Percentiles rank a stretch among this genome's conserved stretches.
These are phyloP conservation scores for Anseranas semipalmata DNA, from an alignment of 2,113 vertebrate genomes.

Conservation along the genomic window DNA sequence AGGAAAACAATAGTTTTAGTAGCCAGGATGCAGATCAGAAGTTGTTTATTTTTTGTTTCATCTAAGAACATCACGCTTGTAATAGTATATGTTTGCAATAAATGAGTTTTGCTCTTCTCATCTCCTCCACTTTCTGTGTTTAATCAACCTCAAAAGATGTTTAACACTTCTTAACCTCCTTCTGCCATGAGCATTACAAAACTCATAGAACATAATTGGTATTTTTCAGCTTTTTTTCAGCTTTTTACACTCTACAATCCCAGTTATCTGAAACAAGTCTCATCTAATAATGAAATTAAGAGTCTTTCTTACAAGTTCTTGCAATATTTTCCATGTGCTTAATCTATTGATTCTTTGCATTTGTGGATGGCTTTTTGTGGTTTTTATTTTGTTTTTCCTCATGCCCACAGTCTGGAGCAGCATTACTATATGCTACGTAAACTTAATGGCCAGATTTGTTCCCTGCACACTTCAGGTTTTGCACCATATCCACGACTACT, in stretches of 20 bases:
- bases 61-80: background rate
- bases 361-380: background rate
- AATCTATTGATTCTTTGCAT: background rate
- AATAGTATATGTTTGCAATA: background rate
- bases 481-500: background rate
- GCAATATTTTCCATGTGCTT: background rate
- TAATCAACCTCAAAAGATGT: background rate
- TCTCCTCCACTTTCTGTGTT: background rate
- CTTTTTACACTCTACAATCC: background rate
- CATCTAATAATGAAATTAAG: background rate
- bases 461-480: background rate
- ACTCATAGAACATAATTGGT: background rate
- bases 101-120: background rate
- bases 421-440: rapidly evolving
- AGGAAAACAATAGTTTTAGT: background rate
- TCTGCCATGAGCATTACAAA: background rate
- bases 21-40: background rate
- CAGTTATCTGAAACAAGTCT: background rate
- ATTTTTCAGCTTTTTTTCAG: background rate
- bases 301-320: background rate
- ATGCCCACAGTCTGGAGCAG: background rate
- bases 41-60: background rate
- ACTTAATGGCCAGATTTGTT: background rate
- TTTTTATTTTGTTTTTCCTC: rapidly evolving
- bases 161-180: background rate